These are phyloP conservation scores for Cosmopolites sordidus DNA, from an alignment of 2,888 invertebrate species.

Conservation along the genomic window DNA sequence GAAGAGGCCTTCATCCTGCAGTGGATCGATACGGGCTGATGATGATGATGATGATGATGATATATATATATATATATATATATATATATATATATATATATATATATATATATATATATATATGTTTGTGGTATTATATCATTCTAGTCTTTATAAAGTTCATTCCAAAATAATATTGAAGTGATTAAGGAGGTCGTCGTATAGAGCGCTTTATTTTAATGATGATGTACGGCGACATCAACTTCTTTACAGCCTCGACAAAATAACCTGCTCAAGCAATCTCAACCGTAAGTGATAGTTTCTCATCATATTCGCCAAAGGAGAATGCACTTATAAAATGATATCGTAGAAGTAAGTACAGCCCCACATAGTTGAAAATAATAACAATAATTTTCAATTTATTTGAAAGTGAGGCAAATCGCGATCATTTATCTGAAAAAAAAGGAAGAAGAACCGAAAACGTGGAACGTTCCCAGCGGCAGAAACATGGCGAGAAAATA, in stretches of 20 bases:
- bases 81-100: no score
- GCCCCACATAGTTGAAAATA: constrained; percentile 8
- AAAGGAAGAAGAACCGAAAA: constrained; percentile 20
- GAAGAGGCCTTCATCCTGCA: no score
- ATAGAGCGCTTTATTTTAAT: neutral
- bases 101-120: no score
- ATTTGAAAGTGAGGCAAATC: constrained; percentile 27
- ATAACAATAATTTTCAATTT: constrained; percentile 28
- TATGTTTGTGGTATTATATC: no score
- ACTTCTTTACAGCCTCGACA: neutral
- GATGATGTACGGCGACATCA: neutral
- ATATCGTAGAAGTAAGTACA: no score
- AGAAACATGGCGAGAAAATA: constrained; percentile 39
- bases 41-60: no score
- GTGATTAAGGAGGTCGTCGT: no score
- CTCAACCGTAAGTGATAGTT: neutral
- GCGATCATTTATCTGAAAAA: constrained; percentile 33
- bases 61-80: no score
- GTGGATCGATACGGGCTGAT: no score
- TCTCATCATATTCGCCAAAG: neutral
- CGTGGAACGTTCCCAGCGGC: constrained; percentile 31
- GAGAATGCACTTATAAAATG: no score
- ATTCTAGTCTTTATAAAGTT: no score
- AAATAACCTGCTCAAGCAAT: neutral
- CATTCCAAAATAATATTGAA: no score